Conservation (phyloP, 2,888 invertebrate genomes). For the Dicyrtomina minuta region DNA sequence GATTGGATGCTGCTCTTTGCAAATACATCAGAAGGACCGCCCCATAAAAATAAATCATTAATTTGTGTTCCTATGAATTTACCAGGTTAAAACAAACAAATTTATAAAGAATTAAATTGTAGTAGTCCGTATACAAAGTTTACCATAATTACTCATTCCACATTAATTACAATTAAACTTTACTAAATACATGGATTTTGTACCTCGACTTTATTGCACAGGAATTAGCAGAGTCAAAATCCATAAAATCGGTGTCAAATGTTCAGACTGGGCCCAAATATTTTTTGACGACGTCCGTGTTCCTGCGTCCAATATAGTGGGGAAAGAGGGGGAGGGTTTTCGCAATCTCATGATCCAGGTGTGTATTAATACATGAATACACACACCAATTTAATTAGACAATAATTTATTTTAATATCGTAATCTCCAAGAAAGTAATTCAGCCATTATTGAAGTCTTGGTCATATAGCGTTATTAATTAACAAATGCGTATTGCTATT, state of each 20-base stretch:
- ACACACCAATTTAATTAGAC: no score
- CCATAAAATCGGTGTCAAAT: slow-evolving; percentile 60
- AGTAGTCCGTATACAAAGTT: not conserved
- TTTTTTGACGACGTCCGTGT: slow-evolving; percentile 62
- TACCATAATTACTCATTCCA: not conserved
- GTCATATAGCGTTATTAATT: no score
- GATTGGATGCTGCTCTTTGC: slow-evolving; percentile 64
- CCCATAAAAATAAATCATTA: slow-evolving; percentile 61
- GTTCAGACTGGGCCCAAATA: slow-evolving; percentile 62
- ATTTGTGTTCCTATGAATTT: slow-evolving; percentile 60
- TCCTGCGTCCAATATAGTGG: slow-evolving; percentile 60
- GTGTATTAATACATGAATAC: no score
- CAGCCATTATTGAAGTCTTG: not conserved
- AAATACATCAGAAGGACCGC: slow-evolving; percentile 58
- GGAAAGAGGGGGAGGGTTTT: slow-evolving; percentile 61
- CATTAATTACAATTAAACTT: no score
- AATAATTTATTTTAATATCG: no score
- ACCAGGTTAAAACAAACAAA: no score
- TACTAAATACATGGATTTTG: no score
- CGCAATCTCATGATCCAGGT: slow-evolving; percentile 61
- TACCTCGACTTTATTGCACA: not conserved
- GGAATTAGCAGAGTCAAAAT: slow-evolving; percentile 56
- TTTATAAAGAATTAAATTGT: slow-evolving; percentile 54
- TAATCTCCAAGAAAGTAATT: no score
- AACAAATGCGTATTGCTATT: no score